Evolutionary conservation across 2,113 vertebrate genomes (phyloP), one percentile per base, ranked within the genome.

Genomic region (Pandion haliaetus): DNA sequence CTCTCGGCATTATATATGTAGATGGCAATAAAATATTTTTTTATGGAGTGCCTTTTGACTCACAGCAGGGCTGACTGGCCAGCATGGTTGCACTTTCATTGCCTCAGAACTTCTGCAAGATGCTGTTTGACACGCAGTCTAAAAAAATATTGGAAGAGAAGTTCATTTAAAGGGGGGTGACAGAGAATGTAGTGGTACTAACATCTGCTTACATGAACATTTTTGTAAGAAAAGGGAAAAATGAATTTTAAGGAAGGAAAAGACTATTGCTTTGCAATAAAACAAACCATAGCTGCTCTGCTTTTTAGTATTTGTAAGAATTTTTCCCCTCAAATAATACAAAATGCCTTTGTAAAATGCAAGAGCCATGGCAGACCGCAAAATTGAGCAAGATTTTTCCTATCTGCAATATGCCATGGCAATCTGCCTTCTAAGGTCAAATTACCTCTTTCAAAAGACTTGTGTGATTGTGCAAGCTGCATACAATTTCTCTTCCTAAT

Each of bases 381-480:
- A 66, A 52, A 86, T 93, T 90, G 81, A 86, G 93, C 87, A 97
- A 97, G 73, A 82, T 82, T 93, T 93, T 95, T 87, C 74, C 62
- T 83, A 34, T 93, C 81, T 95, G 93, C 89, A 95, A 80, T 70
- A 82, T 54, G 49, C 49, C 45, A 34, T 42, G 55, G 89, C 84
- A 95, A 34, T 85, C 59, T 95, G 81, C 78, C 78, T 54, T 80
- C 25, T 42, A 25, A 94, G 59, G 42, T 67, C 66, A 81, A 88
- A 92, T 86, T 74, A 45, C 23, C 20, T 92, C 86, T 96, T 96
- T 94, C 79, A 55, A 81, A 94, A 93, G 85, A 59, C 78, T 90
- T 34, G 7, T 34, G 42, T 62, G 88, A 63, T 63, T 93, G 63
- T 91, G 86, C 52, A 97, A 96, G 47, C 77, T 65, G 29, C n/a